These are phyloP conservation scores for Asobara japonica DNA, from an alignment of 1,140 invertebrate genomes.

Conservation along the genomic window DNA sequence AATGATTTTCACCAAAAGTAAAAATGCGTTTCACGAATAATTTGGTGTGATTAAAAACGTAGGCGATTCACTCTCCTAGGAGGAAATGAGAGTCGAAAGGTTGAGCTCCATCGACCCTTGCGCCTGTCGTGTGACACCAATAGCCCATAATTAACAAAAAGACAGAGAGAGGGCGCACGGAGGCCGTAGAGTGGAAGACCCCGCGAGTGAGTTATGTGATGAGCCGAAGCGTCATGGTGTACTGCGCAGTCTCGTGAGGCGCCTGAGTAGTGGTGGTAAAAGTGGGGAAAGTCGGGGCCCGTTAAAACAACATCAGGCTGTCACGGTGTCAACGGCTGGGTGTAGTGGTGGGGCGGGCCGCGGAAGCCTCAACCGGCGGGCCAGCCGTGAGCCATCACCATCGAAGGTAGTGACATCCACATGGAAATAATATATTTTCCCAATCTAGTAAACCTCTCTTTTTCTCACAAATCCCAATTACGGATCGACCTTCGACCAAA, in stretches of 20 bases:
- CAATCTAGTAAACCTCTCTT: no score
- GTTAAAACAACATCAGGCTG: conserved; percentile 38
- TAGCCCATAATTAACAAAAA: background rate
- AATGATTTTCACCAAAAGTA: no score
- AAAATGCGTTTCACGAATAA: no score
- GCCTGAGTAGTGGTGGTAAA: conserved; percentile 24
- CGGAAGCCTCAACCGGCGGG: conserved; percentile 52
- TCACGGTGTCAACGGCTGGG: conserved; percentile 58
- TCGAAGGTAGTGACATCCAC: no score
- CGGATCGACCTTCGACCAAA: no score
- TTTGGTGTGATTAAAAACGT: no score
- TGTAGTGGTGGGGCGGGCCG: conserved; percentile 48
- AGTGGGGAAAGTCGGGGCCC: conserved; percentile 18
- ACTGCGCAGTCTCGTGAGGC: conserved; percentile 44
- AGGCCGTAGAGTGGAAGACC: conserved; percentile 36
- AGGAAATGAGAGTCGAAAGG: no score
- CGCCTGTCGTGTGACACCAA: background rate
- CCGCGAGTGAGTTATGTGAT: conserved; percentile 29
- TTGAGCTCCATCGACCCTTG: background rate
- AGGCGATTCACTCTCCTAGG: no score
- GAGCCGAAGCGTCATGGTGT: conserved; percentile 32
- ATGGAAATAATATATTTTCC: no score
- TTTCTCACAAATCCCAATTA: no score
- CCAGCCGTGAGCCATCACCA: conserved; percentile 58
- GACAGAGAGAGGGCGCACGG: conserved; percentile 3